phyloP scores from a whole-genome alignment of 2,888 invertebrate genomes.

The Micropterix aruncella region DNA sequence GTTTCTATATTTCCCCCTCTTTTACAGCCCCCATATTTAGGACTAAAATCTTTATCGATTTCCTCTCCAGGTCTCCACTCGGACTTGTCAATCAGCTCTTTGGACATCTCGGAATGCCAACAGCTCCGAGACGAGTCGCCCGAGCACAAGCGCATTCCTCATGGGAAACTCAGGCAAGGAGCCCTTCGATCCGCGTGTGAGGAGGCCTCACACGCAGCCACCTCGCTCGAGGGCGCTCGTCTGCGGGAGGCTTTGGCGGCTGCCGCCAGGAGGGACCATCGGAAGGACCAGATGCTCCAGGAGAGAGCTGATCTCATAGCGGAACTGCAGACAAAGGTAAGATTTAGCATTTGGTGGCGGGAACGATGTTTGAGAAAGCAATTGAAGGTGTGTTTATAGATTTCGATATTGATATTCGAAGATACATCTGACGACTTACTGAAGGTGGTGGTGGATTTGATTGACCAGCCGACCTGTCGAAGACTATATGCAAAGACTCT shows the following conservation, averaged over 20 bases:
- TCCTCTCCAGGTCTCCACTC: constrained; percentile 51
- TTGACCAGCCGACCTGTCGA: no score
- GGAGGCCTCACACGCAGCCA: constrained; percentile 57
- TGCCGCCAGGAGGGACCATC: constrained; percentile 58
- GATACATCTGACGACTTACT: no score
- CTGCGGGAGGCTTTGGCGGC: constrained; percentile 66
- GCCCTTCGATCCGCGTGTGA: constrained; percentile 58
- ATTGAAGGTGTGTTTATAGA: no score
- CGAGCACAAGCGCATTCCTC: constrained; percentile 35
- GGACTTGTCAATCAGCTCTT: constrained; percentile 50
- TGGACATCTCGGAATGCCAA: constrained; percentile 26
- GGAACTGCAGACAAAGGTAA: constrained; percentile 67
- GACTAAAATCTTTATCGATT: no score
- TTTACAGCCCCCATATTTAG: no score
- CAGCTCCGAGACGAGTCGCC: constrained; percentile 21
- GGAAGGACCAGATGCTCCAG: constrained; percentile 67
- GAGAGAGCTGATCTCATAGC: constrained; percentile 66
- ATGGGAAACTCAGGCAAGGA: constrained; percentile 37
- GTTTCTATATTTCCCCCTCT: no score
- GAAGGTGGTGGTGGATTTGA: no score
- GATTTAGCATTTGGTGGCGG: constrained; percentile 13
- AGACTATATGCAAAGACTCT: no score
- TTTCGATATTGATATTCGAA: no score
- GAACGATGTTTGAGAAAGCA: no score
- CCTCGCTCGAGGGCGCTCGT: constrained; percentile 60